Base-by-base conservation (phyloP, 2,113 vertebrate species). In the Tonatia bakeri region DNA sequence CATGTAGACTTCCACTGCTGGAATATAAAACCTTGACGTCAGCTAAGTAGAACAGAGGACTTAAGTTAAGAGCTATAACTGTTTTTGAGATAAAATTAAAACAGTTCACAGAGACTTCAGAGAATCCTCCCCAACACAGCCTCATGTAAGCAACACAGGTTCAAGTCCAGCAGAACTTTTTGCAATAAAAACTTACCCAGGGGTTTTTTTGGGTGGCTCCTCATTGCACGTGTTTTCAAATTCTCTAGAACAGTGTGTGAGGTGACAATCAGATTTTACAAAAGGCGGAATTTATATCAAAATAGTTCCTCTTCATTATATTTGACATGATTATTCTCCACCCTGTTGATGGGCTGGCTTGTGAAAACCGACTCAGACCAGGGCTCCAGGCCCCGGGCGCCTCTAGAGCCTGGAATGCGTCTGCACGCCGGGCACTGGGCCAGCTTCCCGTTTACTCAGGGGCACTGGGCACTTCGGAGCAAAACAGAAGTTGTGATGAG, bases 391-490 rank as follows among this genome's bases (percentile, higher is more conserved):
- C 33, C 43, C 59, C 72, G 12, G 28, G 36, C 5, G 14, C 75
- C 93, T 61, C 67, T 80, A 43, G 90, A 91, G 88, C 47, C 5
- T n/a, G 92, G 88, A 92, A 91, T 94, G 92, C 82, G 26, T 84
- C 77, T 90, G 64, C 28, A 6, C 7, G 1, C 38, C 16, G 33
- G 85, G 56, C 94, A 5, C 45, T 1, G 40, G 80, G 94, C 91
- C 95, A 94, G 72, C 69, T 96, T 95, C 77, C 88, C 95, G n/a
- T 91, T 94, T 86, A 56, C 75, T 94, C 61, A 83, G 52, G 88
- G 72, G 64, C 85, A 2, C 3, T 38, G 77, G 69, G 67, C 31
- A 77, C 56, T 75, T 38, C 20, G 67, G 36, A 93, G 88, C 82
- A 59, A 84, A 72, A 61, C 73, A 89, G 77, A 95, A 84, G 91